A percentile compares a stretch with the other conserved stretches of the same genome.
These are phyloP conservation scores for Condylura cristata DNA, from an alignment of 2,113 vertebrate species.

Conservation along the genomic window DNA sequence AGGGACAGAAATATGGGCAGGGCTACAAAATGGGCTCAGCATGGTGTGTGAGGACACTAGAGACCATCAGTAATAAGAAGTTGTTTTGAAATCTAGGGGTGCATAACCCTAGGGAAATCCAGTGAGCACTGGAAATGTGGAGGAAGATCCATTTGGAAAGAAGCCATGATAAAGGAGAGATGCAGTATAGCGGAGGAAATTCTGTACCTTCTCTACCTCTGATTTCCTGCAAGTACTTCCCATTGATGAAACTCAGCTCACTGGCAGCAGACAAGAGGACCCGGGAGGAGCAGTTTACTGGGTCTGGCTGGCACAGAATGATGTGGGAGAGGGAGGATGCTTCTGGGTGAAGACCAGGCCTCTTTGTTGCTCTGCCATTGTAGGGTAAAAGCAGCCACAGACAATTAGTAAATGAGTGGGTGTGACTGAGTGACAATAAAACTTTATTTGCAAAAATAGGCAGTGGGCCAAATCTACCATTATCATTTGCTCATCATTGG, in stretches of 20 bases:
- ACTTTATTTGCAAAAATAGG: constrained; percentile 39
- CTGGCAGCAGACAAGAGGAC: neutral
- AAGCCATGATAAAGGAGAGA: neutral
- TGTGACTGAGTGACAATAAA: neutral
- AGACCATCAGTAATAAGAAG: neutral
- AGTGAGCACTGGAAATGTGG: neutral
- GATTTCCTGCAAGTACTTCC: neutral
- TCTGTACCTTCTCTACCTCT: neutral
- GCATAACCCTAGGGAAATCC: neutral
- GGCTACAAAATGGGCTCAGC: too few species aligned
- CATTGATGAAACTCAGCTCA: neutral
- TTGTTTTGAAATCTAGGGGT: neutral
- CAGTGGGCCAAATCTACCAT: neutral
- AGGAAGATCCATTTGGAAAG: neutral
- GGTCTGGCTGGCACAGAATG: neutral
- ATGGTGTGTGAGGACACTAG: neutral
- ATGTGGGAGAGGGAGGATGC: neutral
- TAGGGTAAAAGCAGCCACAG: neutral
- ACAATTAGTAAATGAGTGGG: neutral
- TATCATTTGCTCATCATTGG: neutral
- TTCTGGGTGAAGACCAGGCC: neutral
- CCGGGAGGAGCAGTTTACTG: neutral
- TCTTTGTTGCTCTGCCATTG: neutral
- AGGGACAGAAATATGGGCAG: neutral
- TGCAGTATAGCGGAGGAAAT: neutral